phyloP scores from a whole-genome alignment of 2,113 vertebrate species.

The Nettapus auritus region DNA sequence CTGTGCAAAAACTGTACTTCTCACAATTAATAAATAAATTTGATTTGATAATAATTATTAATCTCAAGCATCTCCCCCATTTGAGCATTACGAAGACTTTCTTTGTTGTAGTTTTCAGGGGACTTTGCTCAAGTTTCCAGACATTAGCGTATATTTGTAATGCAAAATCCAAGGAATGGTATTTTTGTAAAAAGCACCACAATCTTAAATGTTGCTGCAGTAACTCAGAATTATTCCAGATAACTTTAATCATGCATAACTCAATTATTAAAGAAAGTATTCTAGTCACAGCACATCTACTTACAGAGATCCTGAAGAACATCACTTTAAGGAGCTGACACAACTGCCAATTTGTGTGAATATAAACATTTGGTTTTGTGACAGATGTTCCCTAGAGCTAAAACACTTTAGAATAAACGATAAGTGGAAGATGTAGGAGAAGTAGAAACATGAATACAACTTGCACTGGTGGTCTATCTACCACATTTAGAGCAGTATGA shows the following conservation, averaged over 20 bases:
- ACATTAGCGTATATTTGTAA: not conserved
- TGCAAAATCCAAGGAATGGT: constrained; percentile 18
- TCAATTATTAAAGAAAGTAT: constrained; percentile 46
- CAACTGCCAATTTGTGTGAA: constrained; percentile 20
- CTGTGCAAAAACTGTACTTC: not conserved
- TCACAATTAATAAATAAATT: not conserved
- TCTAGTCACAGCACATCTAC: constrained; percentile 42
- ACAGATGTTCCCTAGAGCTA: constrained; percentile 52
- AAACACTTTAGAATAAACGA: constrained; percentile 6
- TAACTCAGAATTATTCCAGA: constrained; percentile 10
- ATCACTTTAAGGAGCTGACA: constrained; percentile 25
- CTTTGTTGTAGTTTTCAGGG: not conserved
- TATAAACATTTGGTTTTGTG: constrained; percentile 34
- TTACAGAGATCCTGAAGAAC: constrained; percentile 20
- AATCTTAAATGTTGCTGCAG: not conserved
- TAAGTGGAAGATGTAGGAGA: not conserved
- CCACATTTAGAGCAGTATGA: not conserved
- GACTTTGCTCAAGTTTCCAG: not conserved
- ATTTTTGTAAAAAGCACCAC: not conserved
- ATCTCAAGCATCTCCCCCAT: not conserved
- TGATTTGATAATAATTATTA: not conserved
- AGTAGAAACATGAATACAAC: not conserved
- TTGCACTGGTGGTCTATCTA: not conserved
- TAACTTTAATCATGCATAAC: constrained; percentile 11
- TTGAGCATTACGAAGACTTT: not conserved